Evolutionary conservation across 2,797 vertebrate species (phyloP).

Genomic region (Onychomys torridus): DNA sequence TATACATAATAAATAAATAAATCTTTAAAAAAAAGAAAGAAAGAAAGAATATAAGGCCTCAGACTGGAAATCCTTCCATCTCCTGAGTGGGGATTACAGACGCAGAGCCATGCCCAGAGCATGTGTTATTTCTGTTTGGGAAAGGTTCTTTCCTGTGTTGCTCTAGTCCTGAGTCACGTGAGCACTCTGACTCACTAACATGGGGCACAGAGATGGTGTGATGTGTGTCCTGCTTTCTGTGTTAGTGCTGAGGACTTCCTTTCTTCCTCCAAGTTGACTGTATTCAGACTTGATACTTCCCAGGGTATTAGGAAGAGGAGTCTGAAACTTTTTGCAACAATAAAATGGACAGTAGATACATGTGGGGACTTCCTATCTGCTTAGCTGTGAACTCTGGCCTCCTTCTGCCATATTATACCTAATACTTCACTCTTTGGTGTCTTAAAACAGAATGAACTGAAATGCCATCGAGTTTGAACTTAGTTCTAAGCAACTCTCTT

Average conservation of each 20-base stretch:
- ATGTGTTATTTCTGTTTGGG: neutral
- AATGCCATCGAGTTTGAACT: neutral
- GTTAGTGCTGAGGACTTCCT: neutral
- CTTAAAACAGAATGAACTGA: slow-evolving; percentile 16
- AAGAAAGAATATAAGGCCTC: neutral
- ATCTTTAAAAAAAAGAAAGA: no score
- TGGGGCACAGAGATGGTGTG: neutral
- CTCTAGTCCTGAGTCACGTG: neutral
- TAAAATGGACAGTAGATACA: neutral
- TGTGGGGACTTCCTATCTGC: neutral
- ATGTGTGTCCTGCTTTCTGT: neutral
- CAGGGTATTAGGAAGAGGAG: neutral
- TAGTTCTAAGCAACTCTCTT: slow-evolving; percentile 50
- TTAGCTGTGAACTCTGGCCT: neutral
- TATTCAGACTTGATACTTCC: neutral
- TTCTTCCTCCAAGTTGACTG: neutral
- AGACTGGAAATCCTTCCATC: neutral
- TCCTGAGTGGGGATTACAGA: neutral
- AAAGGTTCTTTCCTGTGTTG: neutral
- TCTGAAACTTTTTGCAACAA: neutral
- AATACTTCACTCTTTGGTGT: neutral
- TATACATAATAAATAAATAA: no score
- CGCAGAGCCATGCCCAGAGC: neutral
- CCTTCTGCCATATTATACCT: neutral
- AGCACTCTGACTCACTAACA: neutral